phyloP scores from a whole-genome alignment of 2,113 vertebrate species.

The Seriola quinqueradiata region DNA sequence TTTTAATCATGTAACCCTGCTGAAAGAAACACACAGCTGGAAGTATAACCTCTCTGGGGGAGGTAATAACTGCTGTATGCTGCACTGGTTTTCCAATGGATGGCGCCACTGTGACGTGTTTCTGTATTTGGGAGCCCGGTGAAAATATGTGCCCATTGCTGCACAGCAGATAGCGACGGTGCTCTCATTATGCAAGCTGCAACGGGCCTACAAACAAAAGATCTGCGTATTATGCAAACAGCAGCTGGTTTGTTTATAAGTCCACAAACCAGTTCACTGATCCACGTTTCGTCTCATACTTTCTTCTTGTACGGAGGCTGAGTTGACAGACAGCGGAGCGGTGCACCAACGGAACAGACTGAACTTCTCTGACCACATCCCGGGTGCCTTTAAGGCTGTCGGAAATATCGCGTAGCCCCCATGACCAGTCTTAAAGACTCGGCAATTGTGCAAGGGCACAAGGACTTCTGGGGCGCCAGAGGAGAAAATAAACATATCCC shows the following conservation, averaged over 20 bases:
- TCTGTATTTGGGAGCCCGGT: not conserved
- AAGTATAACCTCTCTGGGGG: too few species aligned
- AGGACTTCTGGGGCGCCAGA: not conserved
- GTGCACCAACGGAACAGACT: not conserved
- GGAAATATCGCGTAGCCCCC: not conserved
- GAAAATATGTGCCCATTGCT: not conserved
- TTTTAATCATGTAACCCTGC: too few species aligned
- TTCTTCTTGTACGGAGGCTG: not conserved
- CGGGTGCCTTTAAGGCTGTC: slow-evolving; percentile 15
- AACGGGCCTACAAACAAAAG: not conserved
- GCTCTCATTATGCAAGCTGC: not conserved
- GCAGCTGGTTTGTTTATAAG: not conserved
- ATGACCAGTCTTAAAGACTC: not conserved
- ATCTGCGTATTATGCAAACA: not conserved
- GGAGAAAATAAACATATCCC: not conserved
- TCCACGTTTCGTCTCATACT: not conserved
- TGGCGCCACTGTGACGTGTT: slow-evolving; percentile 49
- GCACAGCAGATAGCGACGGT: not conserved
- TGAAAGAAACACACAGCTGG: too few species aligned
- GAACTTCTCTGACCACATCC: slow-evolving; percentile 49
- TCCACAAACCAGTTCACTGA: not conserved
- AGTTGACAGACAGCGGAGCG: not conserved
- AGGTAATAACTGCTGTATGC: not conserved
- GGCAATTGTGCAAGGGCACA: not conserved
- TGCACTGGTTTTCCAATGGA: slow-evolving; percentile 42